Evolutionary conservation across 2,888 invertebrate genomes (phyloP), one percentile per base, ranked within the genome.

Genomic region (Drosophila diplacantha): DNA sequence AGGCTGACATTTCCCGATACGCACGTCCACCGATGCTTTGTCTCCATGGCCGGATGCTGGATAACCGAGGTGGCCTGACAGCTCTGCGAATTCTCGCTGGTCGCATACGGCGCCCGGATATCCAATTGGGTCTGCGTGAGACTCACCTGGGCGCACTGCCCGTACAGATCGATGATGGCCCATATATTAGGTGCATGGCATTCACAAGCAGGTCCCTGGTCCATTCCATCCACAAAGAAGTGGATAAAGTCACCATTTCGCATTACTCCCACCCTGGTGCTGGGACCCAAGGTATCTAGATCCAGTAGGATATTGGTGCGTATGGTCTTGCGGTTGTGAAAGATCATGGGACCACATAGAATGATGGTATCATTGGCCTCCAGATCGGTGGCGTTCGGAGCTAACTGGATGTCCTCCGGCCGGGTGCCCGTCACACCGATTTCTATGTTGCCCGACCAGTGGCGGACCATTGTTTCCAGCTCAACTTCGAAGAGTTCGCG

Each of bases 141-240:
- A 71, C 89, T 92, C 18, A 96, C 97, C 91, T 97, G 96, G 2
- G 96, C 95, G 88, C 98, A 98, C 86, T 96, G 96, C 1, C 97
- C 97, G 84, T 97, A 97, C 52, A 98, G 90, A 89, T 98, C 97
- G 50, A 98, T 93, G n/a, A 98, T 96, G 3, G 96, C 97, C 89
- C 95, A 98, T 55, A 97, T 92, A 87, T 93, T 95, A 35, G 91
- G 89, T 64, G 94, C 93, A 5, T 94, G 91, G 62, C 94, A 93
- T 54, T 92, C 92, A 88, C 95, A 95, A 2, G 97, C 96, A 22
- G 93, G 90, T 14, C 96, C 96, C 90, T 95, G 94, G 83, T 96
- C 95, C 81, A 95, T 92, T 0, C 96, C 96, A 84, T 96, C 94
- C 58, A 95, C 89, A 85, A 93, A 96, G 88, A 95, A 96, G 86